Evolutionary conservation across 2,797 vertebrate genomes (phyloP), one percentile per base, ranked within the genome.

Genomic region (Sciurus vulgaris): DNA sequence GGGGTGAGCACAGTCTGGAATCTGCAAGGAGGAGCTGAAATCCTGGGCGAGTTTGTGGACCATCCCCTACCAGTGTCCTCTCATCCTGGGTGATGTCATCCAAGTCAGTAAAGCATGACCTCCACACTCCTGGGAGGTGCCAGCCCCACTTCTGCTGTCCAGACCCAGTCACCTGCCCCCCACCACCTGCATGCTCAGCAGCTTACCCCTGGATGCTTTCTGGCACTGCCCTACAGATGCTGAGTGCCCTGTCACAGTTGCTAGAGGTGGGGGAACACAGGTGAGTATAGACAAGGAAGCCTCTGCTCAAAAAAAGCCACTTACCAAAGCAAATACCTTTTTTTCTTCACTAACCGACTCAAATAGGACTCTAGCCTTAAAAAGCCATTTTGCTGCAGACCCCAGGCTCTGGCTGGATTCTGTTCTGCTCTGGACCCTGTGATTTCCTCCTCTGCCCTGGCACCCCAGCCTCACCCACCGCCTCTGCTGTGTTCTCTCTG

Each of bases 121-220:
- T 41, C 14, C 14, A 6, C 10, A 5, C 26, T 73, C 12, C 41
- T 17, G 3, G 10, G 20, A 28, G 30, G 33, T 10, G 56, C 3
- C 20, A 4, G n/a, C 7, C 18, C 13, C 51, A n/a, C 76, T 2
- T 6, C 63, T 1, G 0, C 77, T 5, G 38, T 26, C 47, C 8
- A 0, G 7, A 73, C 47, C 65, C 33, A 11, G 30, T 30, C 7
- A 1, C 49, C 22, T 8, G 8, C 6, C 33, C 49, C 54, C 17
- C 7, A 22, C 24, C 18, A 0, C 24, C 13, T 35, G n/a, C 11
- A 41, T 18, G 28, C 35, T 67, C 30, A 24, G 59, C 70, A n/a
- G 26, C 44, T 6, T 26, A 18, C 18, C 33, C 20, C 47, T 51
- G n/a, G 4, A 54, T 49, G 44, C 4, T 20, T 30, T 26, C 30